Evolutionary conservation across 2,113 vertebrate species (phyloP).

Genomic region (Leuciscus idus): DNA sequence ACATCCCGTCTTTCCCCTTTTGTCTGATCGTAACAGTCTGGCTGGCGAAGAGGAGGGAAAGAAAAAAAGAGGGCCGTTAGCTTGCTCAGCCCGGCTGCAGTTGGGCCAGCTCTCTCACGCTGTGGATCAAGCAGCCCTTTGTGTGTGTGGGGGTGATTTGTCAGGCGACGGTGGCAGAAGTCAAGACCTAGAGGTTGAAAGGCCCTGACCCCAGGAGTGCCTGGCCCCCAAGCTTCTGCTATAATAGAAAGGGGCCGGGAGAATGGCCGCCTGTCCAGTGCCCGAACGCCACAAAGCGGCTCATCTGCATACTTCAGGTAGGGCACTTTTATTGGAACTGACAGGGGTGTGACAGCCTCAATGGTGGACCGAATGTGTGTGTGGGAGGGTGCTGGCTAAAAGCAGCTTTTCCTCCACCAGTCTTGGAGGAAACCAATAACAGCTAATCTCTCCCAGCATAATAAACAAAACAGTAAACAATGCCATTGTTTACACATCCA

Average conservation of each 20-base stretch:
- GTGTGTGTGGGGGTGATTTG: conserved; percentile 88
- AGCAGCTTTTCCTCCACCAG: conserved; percentile 73
- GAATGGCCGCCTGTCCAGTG: conserved; percentile 84
- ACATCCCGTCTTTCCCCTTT: conserved; percentile 72
- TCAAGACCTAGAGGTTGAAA: conserved; percentile 98
- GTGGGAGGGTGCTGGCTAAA: conserved; percentile 54
- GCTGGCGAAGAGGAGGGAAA: conserved; percentile 72
- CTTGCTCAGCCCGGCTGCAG: conserved; percentile 66
- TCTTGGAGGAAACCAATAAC: conserved; percentile 91
- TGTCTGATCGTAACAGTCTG: conserved; percentile 82
- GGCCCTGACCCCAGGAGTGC: conserved; percentile 96
- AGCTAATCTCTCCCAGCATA: conserved; percentile 87
- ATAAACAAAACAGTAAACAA: conserved; percentile 95
- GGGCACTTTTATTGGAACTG: conserved; percentile 95
- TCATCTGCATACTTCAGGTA: conserved; percentile 99
- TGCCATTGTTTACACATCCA: conserved; percentile 88
- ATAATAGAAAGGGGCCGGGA: conserved; percentile 81
- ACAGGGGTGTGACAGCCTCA: conserved; percentile 94
- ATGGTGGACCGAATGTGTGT: conserved; percentile 77
- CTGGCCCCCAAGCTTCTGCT: conserved; percentile 85
- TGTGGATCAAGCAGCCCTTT: conserved; percentile 88
- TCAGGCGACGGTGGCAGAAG: conserved; percentile 97
- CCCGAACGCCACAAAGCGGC: conserved; percentile 80
- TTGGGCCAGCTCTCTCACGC: conserved; percentile 79
- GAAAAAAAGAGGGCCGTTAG: conserved; percentile 57